Conservation (phyloP, 2,113 vertebrate genomes). For the Poecilia latipinna region DNA sequence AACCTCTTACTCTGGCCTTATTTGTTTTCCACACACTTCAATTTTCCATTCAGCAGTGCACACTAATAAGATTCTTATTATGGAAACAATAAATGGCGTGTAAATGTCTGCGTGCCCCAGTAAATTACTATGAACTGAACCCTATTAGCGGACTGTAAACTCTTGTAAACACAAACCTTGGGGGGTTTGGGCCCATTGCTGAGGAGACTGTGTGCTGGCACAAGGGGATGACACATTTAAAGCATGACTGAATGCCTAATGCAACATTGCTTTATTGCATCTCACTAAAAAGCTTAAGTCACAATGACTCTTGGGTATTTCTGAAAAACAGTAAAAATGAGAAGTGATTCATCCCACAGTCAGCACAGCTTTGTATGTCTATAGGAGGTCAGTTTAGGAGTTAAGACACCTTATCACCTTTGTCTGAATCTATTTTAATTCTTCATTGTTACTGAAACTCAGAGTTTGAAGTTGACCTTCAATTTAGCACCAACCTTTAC, state of each 20-base stretch:
- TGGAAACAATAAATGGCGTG: conserved; percentile 47
- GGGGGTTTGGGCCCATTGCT: conserved; percentile 38
- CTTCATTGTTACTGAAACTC: not conserved
- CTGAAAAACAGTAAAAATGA: conserved; percentile 26
- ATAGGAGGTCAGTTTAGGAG: not conserved
- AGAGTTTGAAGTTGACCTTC: not conserved
- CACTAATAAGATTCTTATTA: conserved; percentile 48
- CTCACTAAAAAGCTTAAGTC: conserved; percentile 53
- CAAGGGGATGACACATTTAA: conserved; percentile 63
- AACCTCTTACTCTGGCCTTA: not conserved
- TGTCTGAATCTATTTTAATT: not conserved
- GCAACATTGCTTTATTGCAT: conserved; percentile 61
- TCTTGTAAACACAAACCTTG: conserved; percentile 59
- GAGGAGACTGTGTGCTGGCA: conserved; percentile 30
- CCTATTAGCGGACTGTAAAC: conserved; percentile 57
- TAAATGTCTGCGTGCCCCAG: conserved; percentile 41
- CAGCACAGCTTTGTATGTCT: not conserved
- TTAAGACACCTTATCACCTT: conserved; percentile 1
- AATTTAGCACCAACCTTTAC: not conserved
- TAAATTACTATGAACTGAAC: conserved; percentile 48
- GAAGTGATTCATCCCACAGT: conserved; percentile 10
- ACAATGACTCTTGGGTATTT: conserved; percentile 24
- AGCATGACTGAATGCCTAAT: conserved; percentile 67
- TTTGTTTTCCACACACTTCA: conserved; percentile 4
- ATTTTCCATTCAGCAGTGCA: conserved; percentile 35